Conservation (phyloP, 1,140 invertebrate genomes). For the Bathynomus jamesi region DNA sequence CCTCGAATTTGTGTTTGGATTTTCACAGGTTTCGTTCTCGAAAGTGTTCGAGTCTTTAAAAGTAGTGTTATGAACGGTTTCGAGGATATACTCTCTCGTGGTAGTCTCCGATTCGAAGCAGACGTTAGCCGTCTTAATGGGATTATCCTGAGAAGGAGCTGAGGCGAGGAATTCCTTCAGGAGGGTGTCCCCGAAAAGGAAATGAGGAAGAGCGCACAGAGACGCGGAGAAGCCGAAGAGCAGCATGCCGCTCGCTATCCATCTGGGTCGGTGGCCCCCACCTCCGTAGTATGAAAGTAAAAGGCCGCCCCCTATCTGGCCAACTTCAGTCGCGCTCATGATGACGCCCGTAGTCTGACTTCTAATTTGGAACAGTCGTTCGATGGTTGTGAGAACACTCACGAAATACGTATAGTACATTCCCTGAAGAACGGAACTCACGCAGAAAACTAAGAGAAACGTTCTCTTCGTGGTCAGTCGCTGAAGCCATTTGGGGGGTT, state of each 20-base stretch:
- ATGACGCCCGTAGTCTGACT: slow-evolving; percentile 89
- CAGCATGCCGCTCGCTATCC: slow-evolving; percentile 90
- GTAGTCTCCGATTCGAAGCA: not conserved
- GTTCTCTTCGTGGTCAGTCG: slow-evolving; percentile 77
- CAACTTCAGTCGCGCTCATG: slow-evolving; percentile 88
- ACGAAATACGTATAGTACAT: slow-evolving; percentile 95
- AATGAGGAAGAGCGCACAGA: slow-evolving; percentile 62
- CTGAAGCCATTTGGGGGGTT: slow-evolving; percentile 52
- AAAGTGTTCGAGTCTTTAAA: not conserved
- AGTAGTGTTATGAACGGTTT: not conserved
- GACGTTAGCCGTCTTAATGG: not conserved
- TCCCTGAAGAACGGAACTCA: slow-evolving; percentile 81
- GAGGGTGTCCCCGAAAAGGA: slow-evolving; percentile 24
- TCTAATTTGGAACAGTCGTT: slow-evolving; percentile 91
- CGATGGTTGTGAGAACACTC: slow-evolving; percentile 91
- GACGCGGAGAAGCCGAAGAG: slow-evolving; percentile 79
- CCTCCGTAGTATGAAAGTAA: slow-evolving; percentile 88
- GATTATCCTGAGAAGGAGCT: slow-evolving; percentile 30
- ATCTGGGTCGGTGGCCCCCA: slow-evolving; percentile 85
- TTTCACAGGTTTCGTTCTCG: slow-evolving; percentile 3
- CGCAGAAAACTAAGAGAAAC: slow-evolving; percentile 77
- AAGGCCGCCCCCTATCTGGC: slow-evolving; percentile 72
- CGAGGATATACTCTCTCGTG: not conserved
- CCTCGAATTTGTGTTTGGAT: slow-evolving; percentile 4
- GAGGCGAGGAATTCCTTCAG: slow-evolving; percentile 33